phyloP scores from a whole-genome alignment of 2,113 vertebrate genomes.

The Pagrus major region DNA sequence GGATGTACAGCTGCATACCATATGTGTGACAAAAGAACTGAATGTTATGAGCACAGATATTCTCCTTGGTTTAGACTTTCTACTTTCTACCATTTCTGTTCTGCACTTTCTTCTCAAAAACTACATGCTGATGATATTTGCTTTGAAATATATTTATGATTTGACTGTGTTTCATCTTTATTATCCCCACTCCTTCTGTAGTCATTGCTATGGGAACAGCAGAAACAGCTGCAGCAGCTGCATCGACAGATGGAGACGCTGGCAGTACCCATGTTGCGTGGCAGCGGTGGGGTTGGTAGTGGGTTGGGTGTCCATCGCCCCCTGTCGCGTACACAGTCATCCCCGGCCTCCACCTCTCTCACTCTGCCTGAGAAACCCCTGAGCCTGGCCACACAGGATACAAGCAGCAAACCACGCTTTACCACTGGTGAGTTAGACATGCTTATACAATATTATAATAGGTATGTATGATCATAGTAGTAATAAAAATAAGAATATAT shows the following conservation, averaged over 20 bases:
- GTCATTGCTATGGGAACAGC: constrained; percentile 92
- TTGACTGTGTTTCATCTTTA: not conserved
- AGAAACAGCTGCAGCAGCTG: constrained; percentile 88
- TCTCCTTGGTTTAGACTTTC: not conserved
- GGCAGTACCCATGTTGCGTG: constrained; percentile 78
- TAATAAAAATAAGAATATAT: not conserved
- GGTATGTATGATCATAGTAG: not conserved
- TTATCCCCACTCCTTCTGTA: constrained; percentile 41
- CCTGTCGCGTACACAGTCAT: constrained; percentile 90
- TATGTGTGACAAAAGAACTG: not conserved
- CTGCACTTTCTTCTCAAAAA: not conserved
- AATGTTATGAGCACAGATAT: not conserved
- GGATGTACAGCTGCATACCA: constrained; percentile 8
- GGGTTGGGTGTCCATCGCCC: constrained; percentile 84
- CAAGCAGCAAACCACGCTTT: constrained; percentile 86
- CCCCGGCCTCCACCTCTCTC: constrained; percentile 88
- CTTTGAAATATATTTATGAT: not conserved
- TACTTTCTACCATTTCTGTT: not conserved
- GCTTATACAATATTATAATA: not conserved
- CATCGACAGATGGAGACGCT: constrained; percentile 87
- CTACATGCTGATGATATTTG: not conserved
- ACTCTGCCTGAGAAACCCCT: constrained; percentile 77
- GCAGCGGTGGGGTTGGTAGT: constrained; percentile 63
- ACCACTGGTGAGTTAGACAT: constrained; percentile 87
- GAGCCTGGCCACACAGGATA: constrained; percentile 83